Conservation (phyloP, 2,888 invertebrate species). For the Caenorhabditis wallacei region DNA sequence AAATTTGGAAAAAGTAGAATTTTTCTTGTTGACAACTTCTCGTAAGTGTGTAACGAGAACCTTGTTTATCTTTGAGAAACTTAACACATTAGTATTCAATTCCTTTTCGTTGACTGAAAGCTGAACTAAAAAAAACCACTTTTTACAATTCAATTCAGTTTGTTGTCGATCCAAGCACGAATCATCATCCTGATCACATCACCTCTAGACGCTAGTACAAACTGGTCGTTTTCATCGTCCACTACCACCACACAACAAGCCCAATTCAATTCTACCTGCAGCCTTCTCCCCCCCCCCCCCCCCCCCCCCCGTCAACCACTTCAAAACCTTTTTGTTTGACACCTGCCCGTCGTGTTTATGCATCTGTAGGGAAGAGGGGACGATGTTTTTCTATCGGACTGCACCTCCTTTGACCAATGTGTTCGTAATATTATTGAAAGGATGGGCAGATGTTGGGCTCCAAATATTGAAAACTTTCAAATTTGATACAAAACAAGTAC, state of each 20-base stretch:
- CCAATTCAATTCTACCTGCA: slow-evolving; percentile 51
- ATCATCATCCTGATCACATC: slow-evolving; percentile 46
- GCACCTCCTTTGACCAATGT: slow-evolving; percentile 21
- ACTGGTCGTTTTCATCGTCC: slow-evolving; percentile 28
- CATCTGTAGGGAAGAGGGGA: slow-evolving; percentile 31
- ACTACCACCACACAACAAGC: slow-evolving; percentile 25
- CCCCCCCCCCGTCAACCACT: slow-evolving; percentile 39
- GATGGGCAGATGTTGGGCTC: slow-evolving; percentile 17
- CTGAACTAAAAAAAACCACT: slow-evolving; percentile 22
- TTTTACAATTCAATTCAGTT: slow-evolving; percentile 39
- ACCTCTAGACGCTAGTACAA: slow-evolving; percentile 40
- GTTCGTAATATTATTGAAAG: slow-evolving; percentile 24
- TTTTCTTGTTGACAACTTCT: slow-evolving; percentile 17
- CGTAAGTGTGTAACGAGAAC: slow-evolving; percentile 9
- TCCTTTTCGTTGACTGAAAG: background rate
- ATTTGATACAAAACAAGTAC: too few relatives aligned
- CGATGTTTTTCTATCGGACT: slow-evolving; percentile 38
- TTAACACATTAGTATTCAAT: slow-evolving; percentile 40
- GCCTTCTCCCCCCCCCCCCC: slow-evolving; percentile 13
- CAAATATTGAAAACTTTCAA: background rate
- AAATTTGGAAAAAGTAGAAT: background rate
- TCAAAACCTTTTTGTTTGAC: slow-evolving; percentile 49
- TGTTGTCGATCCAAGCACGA: slow-evolving; percentile 39
- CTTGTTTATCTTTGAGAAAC: slow-evolving; percentile 28
- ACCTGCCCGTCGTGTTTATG: slow-evolving; percentile 48